A percentile compares a stretch with the other conserved stretches of the same genome.
Conservation (phyloP, 2,888 invertebrate species). For the Plutella xylostella region DNA sequence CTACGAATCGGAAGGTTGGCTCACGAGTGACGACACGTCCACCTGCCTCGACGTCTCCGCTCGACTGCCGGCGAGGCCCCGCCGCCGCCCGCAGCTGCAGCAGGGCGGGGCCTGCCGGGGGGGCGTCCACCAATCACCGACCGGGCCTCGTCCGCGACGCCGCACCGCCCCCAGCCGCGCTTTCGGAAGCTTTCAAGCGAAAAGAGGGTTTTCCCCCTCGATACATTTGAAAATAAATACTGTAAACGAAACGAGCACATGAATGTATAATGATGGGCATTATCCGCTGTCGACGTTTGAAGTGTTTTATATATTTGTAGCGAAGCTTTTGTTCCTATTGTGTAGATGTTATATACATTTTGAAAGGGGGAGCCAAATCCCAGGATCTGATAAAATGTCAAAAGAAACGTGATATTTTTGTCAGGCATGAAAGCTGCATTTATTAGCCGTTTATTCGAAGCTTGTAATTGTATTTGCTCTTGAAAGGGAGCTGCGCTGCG, state of each 20-base stretch:
- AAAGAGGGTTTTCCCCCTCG: slow-evolving; percentile 61
- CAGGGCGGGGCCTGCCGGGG: slow-evolving; percentile 42
- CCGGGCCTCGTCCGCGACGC: slow-evolving; percentile 41
- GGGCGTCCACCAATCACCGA: too few relatives aligned
- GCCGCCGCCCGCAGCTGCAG: background rate
- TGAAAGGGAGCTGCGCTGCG: background rate
- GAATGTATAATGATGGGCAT: slow-evolving; percentile 68
- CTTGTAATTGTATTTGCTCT: slow-evolving; percentile 17
- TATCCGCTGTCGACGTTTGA: slow-evolving; percentile 60
- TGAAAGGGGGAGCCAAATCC: slow-evolving; percentile 47
- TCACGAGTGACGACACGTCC: slow-evolving; percentile 25
- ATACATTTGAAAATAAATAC: slow-evolving; percentile 65
- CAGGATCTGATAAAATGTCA: slow-evolving; percentile 44
- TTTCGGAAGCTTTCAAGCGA: slow-evolving; percentile 63
- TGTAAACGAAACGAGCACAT: slow-evolving; percentile 65
- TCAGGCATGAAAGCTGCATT: slow-evolving; percentile 40
- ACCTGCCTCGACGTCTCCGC: slow-evolving; percentile 23
- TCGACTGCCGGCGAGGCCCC: too few relatives aligned
- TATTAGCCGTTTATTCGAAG: slow-evolving; percentile 30
- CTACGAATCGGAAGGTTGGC: slow-evolving; percentile 19
- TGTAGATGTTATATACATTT: slow-evolving; percentile 47
- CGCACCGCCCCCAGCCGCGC: slow-evolving; percentile 48
- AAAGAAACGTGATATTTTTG: slow-evolving; percentile 63
- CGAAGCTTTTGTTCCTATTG: slow-evolving; percentile 59
- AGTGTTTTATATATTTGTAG: slow-evolving; percentile 66